Evolutionary conservation across 2,113 vertebrate genomes (phyloP).

Genomic region (Peromyscus leucopus): DNA sequence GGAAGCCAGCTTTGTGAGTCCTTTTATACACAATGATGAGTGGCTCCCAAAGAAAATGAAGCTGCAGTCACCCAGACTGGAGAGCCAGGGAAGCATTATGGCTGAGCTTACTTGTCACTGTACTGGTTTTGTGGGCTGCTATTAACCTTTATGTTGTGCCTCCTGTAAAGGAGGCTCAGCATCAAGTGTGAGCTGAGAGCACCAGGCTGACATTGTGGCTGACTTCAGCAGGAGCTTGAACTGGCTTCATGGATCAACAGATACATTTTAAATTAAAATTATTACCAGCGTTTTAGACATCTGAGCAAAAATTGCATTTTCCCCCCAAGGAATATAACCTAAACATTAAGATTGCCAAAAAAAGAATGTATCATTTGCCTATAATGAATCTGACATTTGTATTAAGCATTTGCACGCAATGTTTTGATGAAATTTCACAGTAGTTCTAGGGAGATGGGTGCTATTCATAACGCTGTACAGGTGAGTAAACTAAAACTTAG

Average conservation of each 20-base stretch:
- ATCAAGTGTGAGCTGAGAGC: constrained; percentile 1
- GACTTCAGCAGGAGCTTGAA: not conserved
- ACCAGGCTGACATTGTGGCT: not conserved
- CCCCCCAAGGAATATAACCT: not conserved
- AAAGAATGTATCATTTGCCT: not conserved
- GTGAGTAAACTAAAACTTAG: not conserved
- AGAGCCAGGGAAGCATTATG: not conserved
- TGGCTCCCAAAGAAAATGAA: constrained; percentile 69
- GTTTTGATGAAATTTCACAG: not conserved
- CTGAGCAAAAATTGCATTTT: not conserved
- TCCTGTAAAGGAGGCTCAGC: constrained; percentile 48
- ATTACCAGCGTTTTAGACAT: not conserved
- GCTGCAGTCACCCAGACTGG: constrained; percentile 53
- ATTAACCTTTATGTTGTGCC: constrained; percentile 62
- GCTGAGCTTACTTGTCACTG: not conserved
- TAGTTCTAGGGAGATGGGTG: not conserved
- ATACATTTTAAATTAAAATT: not conserved
- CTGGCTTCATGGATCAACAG: constrained; percentile 8
- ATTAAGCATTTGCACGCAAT: not conserved
- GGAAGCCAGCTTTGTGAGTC: constrained; percentile 67
- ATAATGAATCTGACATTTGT: not conserved
- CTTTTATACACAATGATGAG: constrained; percentile 63
- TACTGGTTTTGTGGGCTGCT: not conserved
- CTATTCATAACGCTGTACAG: not conserved
- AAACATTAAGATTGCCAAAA: constrained; percentile 10